A percentile compares a stretch with the other conserved stretches of the same genome.
phyloP scores from a whole-genome alignment of 2,113 vertebrate genomes.

The Anas platyrhynchos region DNA sequence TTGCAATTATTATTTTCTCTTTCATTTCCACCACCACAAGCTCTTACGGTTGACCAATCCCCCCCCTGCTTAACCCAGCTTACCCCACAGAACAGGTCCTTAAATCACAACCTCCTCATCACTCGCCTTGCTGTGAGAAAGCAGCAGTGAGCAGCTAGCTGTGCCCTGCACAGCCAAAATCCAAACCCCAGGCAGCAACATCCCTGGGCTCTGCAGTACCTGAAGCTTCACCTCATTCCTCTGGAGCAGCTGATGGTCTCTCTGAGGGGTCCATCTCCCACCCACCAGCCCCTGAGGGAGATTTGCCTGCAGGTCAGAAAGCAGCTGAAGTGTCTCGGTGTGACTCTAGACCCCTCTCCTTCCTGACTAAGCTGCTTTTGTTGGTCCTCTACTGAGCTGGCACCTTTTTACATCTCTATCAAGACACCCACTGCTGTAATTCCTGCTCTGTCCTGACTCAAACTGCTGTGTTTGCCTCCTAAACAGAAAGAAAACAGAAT shows the following conservation, averaged over 20 bases:
- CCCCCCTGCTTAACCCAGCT: background rate
- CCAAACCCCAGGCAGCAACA: accelerated
- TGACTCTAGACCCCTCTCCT: background rate
- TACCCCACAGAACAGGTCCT: background rate
- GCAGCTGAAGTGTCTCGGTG: background rate
- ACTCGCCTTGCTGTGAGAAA: background rate
- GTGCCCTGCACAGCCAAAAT: background rate
- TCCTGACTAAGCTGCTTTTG: background rate
- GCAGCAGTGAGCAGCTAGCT: background rate
- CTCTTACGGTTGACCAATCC: background rate
- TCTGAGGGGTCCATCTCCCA: background rate
- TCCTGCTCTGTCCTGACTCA: background rate
- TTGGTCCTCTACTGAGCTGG: background rate
- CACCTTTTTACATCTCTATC: background rate
- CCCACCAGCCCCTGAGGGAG: background rate
- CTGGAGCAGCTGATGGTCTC: background rate
- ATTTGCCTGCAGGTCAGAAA: background rate
- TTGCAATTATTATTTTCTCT: slow-evolving; percentile 15
- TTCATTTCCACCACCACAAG: background rate
- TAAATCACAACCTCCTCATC: accelerated
- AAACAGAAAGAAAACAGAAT: slow-evolving; percentile 12
- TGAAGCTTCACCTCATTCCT: background rate
- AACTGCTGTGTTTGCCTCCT: background rate
- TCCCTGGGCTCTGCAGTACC: background rate
- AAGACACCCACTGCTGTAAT: background rate